phyloP scores from a whole-genome alignment of 37 sponge, comb jelly and placozoan species.

The Aplysina aerophoba region DNA sequence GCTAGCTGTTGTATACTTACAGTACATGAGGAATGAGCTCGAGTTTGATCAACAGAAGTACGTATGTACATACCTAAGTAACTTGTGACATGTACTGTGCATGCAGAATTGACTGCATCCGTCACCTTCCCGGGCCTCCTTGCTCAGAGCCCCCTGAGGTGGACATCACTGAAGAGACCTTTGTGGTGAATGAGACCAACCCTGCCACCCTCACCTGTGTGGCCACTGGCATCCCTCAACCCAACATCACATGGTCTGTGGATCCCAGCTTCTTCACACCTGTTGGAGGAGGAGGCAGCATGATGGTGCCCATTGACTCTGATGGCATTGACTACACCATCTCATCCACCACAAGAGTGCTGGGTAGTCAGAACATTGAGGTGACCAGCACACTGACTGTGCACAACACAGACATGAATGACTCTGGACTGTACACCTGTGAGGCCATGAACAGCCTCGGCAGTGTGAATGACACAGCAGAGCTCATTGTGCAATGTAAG shows the following conservation, averaged over 20 bases:
- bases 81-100: too few relatives aligned
- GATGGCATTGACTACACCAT: not conserved
- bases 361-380: not conserved
- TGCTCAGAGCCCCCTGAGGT: too few relatives aligned
- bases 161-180: too few relatives aligned
- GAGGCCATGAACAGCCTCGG: not conserved
- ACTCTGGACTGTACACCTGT: constrained; percentile 22
- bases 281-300: too few relatives aligned
- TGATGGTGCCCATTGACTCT: not conserved
- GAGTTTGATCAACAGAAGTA: too few relatives aligned
- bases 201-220: not conserved
- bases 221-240: not conserved
- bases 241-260: constrained; percentile 14
- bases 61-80: too few relatives aligned
- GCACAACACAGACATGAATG: not conserved
- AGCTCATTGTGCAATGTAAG: constrained; percentile 15
- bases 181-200: constrained; percentile 14
- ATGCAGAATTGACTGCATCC: too few relatives aligned
- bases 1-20: too few relatives aligned
- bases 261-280: too few relatives aligned
- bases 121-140: too few relatives aligned
- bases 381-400: constrained; percentile 13
- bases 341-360: not conserved
- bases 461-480: not conserved
- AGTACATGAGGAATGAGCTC: too few relatives aligned